These are phyloP conservation scores for Cephus runcator DNA, from an alignment of 2,888 invertebrate species.

Conservation along the genomic window DNA sequence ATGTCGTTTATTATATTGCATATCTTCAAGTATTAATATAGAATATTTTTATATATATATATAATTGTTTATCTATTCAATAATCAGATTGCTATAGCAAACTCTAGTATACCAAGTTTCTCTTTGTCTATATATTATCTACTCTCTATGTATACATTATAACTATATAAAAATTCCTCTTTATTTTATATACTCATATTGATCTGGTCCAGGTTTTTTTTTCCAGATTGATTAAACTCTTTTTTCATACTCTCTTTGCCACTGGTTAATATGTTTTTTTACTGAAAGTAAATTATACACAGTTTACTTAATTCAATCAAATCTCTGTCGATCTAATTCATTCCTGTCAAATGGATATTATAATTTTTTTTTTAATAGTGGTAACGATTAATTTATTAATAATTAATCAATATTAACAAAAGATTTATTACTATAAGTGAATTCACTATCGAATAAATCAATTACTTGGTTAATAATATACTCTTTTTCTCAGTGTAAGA, in stretches of 20 bases:
- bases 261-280: neutral
- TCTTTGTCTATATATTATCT: too few relatives aligned
- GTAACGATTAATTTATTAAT: neutral
- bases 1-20: too few relatives aligned
- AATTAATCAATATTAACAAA: neutral
- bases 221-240: neutral
- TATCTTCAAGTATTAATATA: too few relatives aligned
- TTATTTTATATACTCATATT: too few relatives aligned
- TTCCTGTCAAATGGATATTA: neutral
- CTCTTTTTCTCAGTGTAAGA: neutral
- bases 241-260: neutral
- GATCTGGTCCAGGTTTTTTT: neutral
- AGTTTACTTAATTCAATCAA: neutral
- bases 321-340: neutral
- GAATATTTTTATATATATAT: too few relatives aligned
- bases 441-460: neutral
- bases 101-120: too few relatives aligned
- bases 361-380: neutral
- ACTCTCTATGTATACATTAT: too few relatives aligned
- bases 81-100: neutral
- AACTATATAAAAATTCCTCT: too few relatives aligned
- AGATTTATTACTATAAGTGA: neutral
- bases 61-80: neutral
- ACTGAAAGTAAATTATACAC: neutral
- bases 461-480: neutral